Evolutionary conservation across 2,113 vertebrate species (phyloP).

Genomic region (Prunella fulvescens): DNA sequence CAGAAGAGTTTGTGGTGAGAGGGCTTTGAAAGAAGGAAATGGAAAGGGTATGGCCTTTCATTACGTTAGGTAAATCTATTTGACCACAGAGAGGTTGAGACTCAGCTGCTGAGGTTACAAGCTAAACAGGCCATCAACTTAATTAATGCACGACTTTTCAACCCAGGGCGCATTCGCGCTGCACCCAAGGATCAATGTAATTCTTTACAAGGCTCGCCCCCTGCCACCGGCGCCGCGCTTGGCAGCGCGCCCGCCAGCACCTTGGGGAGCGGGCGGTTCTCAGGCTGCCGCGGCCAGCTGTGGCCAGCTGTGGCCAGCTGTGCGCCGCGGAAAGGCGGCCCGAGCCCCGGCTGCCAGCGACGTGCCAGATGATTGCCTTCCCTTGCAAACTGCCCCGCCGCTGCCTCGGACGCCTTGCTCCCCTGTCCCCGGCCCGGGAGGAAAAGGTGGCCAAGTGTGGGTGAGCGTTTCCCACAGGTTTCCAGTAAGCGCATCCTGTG

Average conservation of each 20-base stretch:
- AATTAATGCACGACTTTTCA: slow-evolving; percentile 22
- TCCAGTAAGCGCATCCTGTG: not conserved
- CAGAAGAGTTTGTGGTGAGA: slow-evolving; percentile 33
- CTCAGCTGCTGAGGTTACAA: slow-evolving; percentile 37
- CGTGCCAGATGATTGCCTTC: not conserved
- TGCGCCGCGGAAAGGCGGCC: not conserved
- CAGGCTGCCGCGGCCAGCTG: slow-evolving; percentile 73
- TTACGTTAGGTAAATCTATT: slow-evolving; percentile 51
- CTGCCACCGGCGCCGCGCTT: not conserved
- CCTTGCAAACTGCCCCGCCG: not conserved
- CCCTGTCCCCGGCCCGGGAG: not conserved
- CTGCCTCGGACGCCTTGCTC: not conserved
- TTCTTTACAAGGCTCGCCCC: not conserved
- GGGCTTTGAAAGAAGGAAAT: slow-evolving; percentile 61
- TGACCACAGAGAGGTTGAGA: slow-evolving; percentile 23
- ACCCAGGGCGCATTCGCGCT: not conserved
- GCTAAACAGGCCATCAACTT: slow-evolving; percentile 6
- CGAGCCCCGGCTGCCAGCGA: not conserved
- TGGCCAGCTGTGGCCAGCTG: slow-evolving; percentile 79
- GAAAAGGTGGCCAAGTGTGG: not conserved
- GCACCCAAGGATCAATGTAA: not conserved
- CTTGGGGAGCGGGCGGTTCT: slow-evolving; percentile 51
- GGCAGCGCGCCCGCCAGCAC: slow-evolving; percentile 18
- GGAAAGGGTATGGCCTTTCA: slow-evolving; percentile 32
- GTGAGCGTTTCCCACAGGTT: not conserved